Percentiles rank a stretch among this genome's conserved stretches.
Conservation (phyloP, 2,797 vertebrate genomes). For the Myotis findleyi region DNA sequence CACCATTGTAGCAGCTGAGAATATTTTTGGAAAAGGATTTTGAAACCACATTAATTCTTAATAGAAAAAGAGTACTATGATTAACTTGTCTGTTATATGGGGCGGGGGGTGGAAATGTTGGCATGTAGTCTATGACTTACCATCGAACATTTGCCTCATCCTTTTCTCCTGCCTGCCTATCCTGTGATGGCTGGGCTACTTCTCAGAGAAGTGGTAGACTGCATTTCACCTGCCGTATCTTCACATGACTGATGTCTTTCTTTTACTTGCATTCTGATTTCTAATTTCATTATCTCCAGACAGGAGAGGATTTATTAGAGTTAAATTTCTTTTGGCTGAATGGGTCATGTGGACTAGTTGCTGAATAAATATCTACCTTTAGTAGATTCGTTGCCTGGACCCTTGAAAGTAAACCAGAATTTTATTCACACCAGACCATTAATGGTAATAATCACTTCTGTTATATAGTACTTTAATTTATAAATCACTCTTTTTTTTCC, state of each 20-base stretch:
- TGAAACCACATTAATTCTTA: not conserved
- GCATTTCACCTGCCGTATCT: not conserved
- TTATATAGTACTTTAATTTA: conserved; percentile 19
- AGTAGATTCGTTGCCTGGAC: not conserved
- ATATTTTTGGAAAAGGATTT: not conserved
- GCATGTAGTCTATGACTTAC: not conserved
- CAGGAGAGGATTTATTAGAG: not conserved
- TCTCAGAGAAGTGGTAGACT: not conserved
- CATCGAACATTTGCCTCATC: not conserved
- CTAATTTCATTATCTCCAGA: not conserved
- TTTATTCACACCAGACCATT: not conserved
- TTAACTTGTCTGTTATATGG: not conserved
- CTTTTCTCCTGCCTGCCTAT: not conserved
- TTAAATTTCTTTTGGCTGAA: conserved; percentile 43
- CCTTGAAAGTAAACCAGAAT: not conserved
- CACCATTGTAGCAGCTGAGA: not conserved
- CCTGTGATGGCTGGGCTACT: not conserved
- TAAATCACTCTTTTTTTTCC: not conserved
- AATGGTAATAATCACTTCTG: not conserved
- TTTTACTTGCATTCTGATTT: not conserved
- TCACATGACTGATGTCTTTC: not conserved
- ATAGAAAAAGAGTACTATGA: not conserved
- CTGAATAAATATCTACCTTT: not conserved
- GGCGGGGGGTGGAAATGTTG: too few relatives aligned
- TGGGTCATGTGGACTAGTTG: not conserved